These are phyloP conservation scores for Tetheella fluctuosa DNA, from an alignment of 2,888 invertebrate genomes.

Conservation along the genomic window DNA sequence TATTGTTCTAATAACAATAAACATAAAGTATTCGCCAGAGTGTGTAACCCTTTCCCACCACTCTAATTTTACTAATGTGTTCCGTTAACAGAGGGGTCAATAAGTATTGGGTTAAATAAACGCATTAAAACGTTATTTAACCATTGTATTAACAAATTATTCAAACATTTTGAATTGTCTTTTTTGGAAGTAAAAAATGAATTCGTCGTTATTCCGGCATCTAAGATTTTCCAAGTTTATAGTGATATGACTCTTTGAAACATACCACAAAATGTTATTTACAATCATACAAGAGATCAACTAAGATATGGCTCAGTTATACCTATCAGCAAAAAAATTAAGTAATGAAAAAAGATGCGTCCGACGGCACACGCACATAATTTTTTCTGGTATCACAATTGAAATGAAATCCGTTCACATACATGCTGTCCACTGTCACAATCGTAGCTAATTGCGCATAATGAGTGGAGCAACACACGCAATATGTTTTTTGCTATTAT, in stretches of 20 bases:
- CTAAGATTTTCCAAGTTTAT: not conserved
- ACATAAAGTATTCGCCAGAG: conserved; percentile 68
- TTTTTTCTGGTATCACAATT: conserved; percentile 33
- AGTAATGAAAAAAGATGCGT: too few relatives aligned
- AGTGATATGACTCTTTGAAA: too few relatives aligned
- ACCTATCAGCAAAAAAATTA: too few relatives aligned
- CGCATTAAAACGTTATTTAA: conserved; percentile 69
- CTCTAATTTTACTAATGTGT: conserved; percentile 83
- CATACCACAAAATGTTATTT: too few relatives aligned
- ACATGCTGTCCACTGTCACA: conserved; percentile 67
- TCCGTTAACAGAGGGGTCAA: conserved; percentile 69
- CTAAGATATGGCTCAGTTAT: too few relatives aligned
- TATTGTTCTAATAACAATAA: conserved; percentile 84
- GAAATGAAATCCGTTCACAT: conserved; percentile 77
- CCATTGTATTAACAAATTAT: conserved; percentile 69
- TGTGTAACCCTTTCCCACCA: conserved; percentile 80
- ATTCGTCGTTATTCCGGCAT: too few relatives aligned
- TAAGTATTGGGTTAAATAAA: conserved; percentile 72
- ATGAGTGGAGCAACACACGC: conserved; percentile 78
- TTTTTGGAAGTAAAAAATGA: not conserved
- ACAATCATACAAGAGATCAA: too few relatives aligned
- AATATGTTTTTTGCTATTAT: conserved; percentile 82
- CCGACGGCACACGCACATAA: conserved; percentile 46
- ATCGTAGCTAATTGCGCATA: conserved; percentile 84
- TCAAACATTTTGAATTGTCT: conserved; percentile 36